A percentile compares a stretch with the other conserved stretches of the same genome.
Evolutionary conservation across 2,797 vertebrate genomes (phyloP).

Genomic region (Macropodus opercularis): DNA sequence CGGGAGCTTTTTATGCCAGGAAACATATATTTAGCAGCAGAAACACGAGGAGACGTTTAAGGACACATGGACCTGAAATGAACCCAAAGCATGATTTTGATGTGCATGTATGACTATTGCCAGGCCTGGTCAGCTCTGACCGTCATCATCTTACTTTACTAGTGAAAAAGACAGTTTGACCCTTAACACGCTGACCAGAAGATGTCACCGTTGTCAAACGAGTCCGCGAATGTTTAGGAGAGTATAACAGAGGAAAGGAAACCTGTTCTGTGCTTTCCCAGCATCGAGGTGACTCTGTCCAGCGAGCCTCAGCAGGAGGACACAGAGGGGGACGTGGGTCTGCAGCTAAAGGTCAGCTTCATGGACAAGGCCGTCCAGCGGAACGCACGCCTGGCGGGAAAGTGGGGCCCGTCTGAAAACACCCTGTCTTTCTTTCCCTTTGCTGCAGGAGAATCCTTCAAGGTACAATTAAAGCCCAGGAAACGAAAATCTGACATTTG

Average conservation of each 20-base stretch:
- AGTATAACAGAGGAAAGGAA: not conserved
- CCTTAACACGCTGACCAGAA: constrained; percentile 28
- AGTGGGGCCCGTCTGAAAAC: constrained; percentile 88
- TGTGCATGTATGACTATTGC: too few relatives aligned
- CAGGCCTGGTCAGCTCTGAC: not conserved
- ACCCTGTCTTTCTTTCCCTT: constrained; percentile 91
- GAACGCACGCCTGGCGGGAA: constrained; percentile 86
- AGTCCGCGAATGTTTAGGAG: not conserved
- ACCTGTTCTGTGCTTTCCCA: constrained; percentile 66
- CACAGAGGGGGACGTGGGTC: constrained; percentile 83
- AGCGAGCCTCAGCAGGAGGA: constrained; percentile 79
- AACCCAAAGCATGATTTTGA: too few relatives aligned
- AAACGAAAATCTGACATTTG: not conserved
- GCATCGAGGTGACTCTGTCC: constrained; percentile 87
- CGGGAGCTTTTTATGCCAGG: not conserved
- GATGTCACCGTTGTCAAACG: constrained; percentile 50
- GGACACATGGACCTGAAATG: too few relatives aligned
- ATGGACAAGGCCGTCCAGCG: constrained; percentile 85
- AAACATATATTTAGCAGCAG: constrained; percentile 34
- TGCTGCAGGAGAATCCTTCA: constrained; percentile 87
- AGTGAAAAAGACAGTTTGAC: not conserved
- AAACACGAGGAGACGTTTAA: not conserved
- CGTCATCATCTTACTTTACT: accelerated
- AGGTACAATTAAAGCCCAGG: constrained; percentile 67
- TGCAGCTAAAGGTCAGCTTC: constrained; percentile 88